Percentiles rank a stretch among this genome's conserved stretches.
Conservation (phyloP, 2,113 vertebrate genomes). For the Chionodraco myersi region DNA sequence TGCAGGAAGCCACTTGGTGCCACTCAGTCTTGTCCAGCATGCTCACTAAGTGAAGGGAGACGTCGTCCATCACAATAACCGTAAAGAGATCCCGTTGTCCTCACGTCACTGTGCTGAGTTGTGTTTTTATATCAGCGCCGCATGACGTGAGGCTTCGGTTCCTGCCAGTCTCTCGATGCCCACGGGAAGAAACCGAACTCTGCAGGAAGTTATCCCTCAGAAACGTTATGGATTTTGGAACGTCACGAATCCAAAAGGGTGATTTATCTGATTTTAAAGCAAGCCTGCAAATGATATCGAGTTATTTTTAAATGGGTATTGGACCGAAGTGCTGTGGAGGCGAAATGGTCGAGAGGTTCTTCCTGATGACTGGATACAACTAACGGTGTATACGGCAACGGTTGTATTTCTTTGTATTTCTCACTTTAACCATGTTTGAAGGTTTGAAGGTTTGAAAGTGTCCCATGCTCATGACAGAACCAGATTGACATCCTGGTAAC, state of each 20-base stretch:
- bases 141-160: constrained; percentile 33
- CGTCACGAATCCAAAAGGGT: not conserved
- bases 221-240: constrained; percentile 30
- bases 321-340: constrained; percentile 4
- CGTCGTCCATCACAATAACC: constrained; percentile 22
- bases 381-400: too few species aligned
- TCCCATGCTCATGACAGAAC: not conserved
- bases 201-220: constrained; percentile 30
- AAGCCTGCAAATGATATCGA: constrained; percentile 47
- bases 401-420: not conserved
- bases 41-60: not conserved
- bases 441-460: not conserved
- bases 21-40: not conserved
- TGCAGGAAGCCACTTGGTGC: not conserved
- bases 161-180: constrained; percentile 36
- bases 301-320: constrained; percentile 6
- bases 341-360: constrained; percentile 10
- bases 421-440: too few species aligned
- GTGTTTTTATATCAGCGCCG: constrained; percentile 54
- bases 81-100: constrained; percentile 15
- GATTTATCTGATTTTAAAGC: constrained; percentile 2
- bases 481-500: not conserved
- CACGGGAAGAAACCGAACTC: constrained; percentile 41
- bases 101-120: constrained; percentile 25
- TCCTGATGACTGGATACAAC: constrained; percentile 11